Evolutionary conservation across 2,797 vertebrate species (phyloP).

Genomic region (Brachyrhaphis roseni): DNA sequence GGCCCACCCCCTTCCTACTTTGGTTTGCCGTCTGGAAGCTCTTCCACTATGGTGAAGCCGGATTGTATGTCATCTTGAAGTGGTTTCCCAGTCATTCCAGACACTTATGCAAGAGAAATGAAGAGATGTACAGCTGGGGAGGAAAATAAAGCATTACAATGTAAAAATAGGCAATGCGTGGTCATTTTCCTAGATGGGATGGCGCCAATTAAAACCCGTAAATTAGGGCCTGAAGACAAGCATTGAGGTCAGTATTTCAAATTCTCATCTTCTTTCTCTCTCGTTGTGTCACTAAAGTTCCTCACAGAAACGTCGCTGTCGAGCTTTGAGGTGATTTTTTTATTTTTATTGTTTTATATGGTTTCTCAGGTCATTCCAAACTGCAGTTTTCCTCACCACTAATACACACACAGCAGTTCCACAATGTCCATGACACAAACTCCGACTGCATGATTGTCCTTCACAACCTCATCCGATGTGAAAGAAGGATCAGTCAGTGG

Average conservation of each 20-base stretch:
- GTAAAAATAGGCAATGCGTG: constrained; percentile 21
- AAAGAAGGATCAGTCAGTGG: constrained; percentile 31
- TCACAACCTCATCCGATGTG: constrained; percentile 40
- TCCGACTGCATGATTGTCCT: constrained; percentile 23
- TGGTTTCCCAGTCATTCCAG: constrained; percentile 65
- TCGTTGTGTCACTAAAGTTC: constrained; percentile 32
- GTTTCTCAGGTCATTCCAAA: constrained; percentile 73
- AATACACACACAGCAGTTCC: constrained; percentile 29
- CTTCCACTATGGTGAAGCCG: constrained; percentile 60
- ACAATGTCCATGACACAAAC: constrained; percentile 46
- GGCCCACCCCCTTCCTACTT: constrained; percentile 46
- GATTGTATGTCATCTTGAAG: constrained; percentile 61
- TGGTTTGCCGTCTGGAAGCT: constrained; percentile 59
- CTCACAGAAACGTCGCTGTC: constrained; percentile 33
- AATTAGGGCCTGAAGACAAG: constrained; percentile 42
- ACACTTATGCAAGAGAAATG: constrained; percentile 70
- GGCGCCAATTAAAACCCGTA: constrained; percentile 24
- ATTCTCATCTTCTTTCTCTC: constrained; percentile 42
- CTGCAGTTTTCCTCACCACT: constrained; percentile 34
- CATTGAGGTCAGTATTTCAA: constrained; percentile 41
- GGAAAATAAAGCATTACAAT: constrained; percentile 49
- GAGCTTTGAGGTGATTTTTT: constrained; percentile 40
- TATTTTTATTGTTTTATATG: constrained; percentile 17
- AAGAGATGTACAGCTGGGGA: constrained; percentile 40
- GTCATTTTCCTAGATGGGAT: constrained; percentile 46